Percentiles rank a stretch among this genome's conserved stretches.
These are phyloP conservation scores for Apocheima hispidaria DNA, from an alignment of 2,888 invertebrate species.

Conservation along the genomic window DNA sequence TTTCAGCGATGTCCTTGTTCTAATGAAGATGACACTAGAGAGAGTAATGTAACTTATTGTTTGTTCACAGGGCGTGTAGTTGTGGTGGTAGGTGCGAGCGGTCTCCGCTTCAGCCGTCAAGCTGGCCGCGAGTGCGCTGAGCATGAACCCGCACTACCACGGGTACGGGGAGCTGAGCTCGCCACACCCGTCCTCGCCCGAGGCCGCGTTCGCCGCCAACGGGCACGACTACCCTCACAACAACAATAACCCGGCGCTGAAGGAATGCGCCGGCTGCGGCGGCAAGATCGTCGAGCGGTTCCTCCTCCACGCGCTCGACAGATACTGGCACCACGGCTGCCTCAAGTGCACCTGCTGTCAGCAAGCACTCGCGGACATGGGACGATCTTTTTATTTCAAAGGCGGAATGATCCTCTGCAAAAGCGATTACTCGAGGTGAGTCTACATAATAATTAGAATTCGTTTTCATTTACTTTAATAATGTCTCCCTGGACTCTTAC, in stretches of 20 bases:
- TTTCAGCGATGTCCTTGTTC: neutral
- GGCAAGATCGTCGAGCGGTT: constrained; percentile 97
- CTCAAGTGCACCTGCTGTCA: constrained; percentile 97
- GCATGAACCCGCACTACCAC: constrained; percentile 97
- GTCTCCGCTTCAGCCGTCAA: constrained; percentile 89
- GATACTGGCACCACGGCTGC: constrained; percentile 98
- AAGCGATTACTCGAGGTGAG: constrained; percentile 97
- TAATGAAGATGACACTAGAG: neutral
- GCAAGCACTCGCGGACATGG: constrained; percentile 95
- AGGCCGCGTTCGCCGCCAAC: constrained; percentile 88
- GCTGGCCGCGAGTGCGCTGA: constrained; percentile 94
- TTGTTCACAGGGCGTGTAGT: constrained; percentile 82
- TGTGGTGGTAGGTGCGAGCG: constrained; percentile 81
- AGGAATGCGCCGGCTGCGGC: constrained; percentile 96
- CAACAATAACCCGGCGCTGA: constrained; percentile 88
- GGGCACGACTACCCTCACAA: constrained; percentile 87
- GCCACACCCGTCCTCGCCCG: constrained; percentile 91
- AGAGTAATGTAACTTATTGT: constrained; percentile 18
- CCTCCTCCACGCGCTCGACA: constrained; percentile 95
- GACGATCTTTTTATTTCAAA: constrained; percentile 96
- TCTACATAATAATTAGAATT: constrained; percentile 32
- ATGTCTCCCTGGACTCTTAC: constrained; percentile 47
- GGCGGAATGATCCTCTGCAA: constrained; percentile 98
- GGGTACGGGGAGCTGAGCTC: constrained; percentile 93
- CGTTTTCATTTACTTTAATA: constrained; percentile 31